A percentile compares a stretch with the other conserved stretches of the same genome.
Conservation (phyloP, 2,797 vertebrate species). For the Enteromius fasciolatus region DNA sequence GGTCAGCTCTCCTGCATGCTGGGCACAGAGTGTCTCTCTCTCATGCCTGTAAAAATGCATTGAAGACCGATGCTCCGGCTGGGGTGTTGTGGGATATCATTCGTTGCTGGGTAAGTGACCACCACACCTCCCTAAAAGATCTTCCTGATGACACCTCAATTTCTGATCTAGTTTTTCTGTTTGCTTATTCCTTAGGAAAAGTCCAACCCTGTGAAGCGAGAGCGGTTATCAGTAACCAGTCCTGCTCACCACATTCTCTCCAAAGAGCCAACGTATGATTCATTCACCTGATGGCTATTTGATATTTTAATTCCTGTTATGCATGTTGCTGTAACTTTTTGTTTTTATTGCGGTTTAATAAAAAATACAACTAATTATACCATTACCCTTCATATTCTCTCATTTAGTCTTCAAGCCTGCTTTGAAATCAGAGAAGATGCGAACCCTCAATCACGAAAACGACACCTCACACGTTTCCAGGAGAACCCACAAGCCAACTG, state of each 20-base stretch:
- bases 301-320: not conserved
- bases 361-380: not conserved
- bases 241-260: conserved; percentile 86
- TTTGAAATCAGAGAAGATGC: conserved; percentile 88
- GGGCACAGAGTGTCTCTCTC: conserved; percentile 89
- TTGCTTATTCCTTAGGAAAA: conserved; percentile 78
- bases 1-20: conserved; percentile 88
- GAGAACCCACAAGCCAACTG: conserved; percentile 92
- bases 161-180: not conserved
- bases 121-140: not conserved
- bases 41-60: conserved; percentile 88
- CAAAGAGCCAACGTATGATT: conserved; percentile 79
- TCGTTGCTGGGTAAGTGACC: conserved; percentile 87
- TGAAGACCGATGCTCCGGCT: conserved; percentile 88
- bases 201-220: conserved; percentile 84
- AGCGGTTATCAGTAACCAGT: conserved; percentile 83
- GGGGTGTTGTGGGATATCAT: conserved; percentile 88
- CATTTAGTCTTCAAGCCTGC: conserved; percentile 81
- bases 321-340: not conserved
- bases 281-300: not conserved
- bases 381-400: not conserved
- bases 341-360: not conserved
- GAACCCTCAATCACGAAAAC: conserved; percentile 89
- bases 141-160: not conserved
- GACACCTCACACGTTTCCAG: conserved; percentile 89